Evolutionary conservation across 2,888 invertebrate genomes (phyloP).

Genomic region (Ophion ellenae): DNA sequence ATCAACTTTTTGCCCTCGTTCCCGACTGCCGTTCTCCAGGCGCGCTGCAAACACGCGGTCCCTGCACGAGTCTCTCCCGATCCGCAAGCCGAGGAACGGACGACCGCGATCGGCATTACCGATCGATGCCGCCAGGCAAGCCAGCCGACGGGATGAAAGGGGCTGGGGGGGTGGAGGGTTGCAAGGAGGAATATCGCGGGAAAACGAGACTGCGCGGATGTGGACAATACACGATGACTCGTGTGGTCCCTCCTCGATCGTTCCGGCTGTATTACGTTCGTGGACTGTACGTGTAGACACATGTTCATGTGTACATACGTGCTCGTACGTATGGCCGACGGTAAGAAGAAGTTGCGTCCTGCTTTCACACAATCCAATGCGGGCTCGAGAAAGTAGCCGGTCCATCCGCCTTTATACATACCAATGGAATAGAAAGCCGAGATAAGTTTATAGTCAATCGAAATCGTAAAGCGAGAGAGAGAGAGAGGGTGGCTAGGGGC

Average conservation of each 20-base stretch:
- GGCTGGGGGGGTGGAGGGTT: not conserved
- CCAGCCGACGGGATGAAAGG: not conserved
- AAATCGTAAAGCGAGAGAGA: slow-evolving; percentile 74
- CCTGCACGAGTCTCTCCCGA: slow-evolving; percentile 46
- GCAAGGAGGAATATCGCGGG: slow-evolving; percentile 37
- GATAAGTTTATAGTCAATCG: slow-evolving; percentile 83
- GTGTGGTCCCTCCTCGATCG: slow-evolving; percentile 29
- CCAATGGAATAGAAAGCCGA: slow-evolving; percentile 83
- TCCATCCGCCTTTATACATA: slow-evolving; percentile 83
- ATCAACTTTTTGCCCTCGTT: slow-evolving; percentile 66
- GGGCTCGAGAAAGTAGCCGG: slow-evolving; percentile 82
- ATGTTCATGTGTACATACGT: slow-evolving; percentile 14
- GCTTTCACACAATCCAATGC: slow-evolving; percentile 83
- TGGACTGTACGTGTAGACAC: slow-evolving; percentile 1
- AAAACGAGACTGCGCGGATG: slow-evolving; percentile 56
- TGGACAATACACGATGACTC: slow-evolving; percentile 62
- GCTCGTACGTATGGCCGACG: slow-evolving; percentile 25
- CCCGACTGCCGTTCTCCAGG: slow-evolving; percentile 40
- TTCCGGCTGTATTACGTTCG: slow-evolving; percentile 22
- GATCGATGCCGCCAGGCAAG: slow-evolving; percentile 50
- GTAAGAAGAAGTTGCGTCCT: slow-evolving; percentile 80
- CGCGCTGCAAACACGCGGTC: slow-evolving; percentile 37
- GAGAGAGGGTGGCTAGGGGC: slow-evolving; percentile 34
- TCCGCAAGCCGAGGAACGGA: slow-evolving; percentile 52
- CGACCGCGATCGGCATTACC: slow-evolving; percentile 57